phyloP scores from a whole-genome alignment of 1,140 invertebrate genomes.

The Procambarus clarkii region DNA sequence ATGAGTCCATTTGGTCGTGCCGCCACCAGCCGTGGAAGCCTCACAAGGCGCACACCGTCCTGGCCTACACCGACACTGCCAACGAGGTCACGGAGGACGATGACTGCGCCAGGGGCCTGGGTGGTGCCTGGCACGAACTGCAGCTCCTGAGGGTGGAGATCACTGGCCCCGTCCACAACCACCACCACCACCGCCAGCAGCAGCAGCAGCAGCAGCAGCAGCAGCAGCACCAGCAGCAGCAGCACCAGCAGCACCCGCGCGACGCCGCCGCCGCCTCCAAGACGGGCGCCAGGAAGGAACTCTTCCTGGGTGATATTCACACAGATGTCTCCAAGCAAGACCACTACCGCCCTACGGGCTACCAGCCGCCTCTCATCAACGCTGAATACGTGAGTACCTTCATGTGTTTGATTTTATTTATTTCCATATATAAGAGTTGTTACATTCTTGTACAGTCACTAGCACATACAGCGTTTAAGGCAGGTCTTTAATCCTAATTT shows the following conservation, averaged over 20 bases:
- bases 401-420: too few species aligned
- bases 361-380: constrained; percentile 50
- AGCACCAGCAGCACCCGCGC: not conserved
- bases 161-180: not conserved
- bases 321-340: constrained; percentile 52
- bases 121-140: constrained; percentile 54
- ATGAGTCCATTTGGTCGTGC: too few species aligned
- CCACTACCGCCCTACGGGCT: constrained; percentile 53
- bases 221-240: not conserved
- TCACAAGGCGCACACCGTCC: constrained; percentile 51
- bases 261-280: not conserved
- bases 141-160: constrained; percentile 59
- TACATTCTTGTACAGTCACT: too few species aligned
- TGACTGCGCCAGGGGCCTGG: constrained; percentile 40
- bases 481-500: too few species aligned
- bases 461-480: too few species aligned
- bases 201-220: not conserved
- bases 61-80: constrained; percentile 52
- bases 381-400: constrained; percentile 41
- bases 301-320: constrained; percentile 51
- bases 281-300: not conserved
- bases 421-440: too few species aligned
- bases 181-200: too few species aligned
- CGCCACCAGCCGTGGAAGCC: constrained; percentile 47
- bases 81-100: constrained; percentile 59